Evolutionary conservation across 2,113 vertebrate genomes (phyloP).

Genomic region (Columbina picui): DNA sequence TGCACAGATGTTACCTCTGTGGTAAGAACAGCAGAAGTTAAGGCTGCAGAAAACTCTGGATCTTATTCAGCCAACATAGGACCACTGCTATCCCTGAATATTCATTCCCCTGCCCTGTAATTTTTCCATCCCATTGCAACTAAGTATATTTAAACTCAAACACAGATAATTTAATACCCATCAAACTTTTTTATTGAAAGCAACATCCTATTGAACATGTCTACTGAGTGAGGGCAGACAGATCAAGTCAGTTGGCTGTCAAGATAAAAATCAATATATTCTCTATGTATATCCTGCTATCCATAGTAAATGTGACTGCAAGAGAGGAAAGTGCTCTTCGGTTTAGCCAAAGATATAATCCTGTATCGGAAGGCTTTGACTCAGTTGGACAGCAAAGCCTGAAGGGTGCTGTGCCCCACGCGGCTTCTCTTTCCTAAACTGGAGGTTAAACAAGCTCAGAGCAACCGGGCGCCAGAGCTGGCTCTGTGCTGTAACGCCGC

Average conservation of each 20-base stretch:
- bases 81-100: not conserved
- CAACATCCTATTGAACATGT: not conserved
- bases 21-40: not conserved
- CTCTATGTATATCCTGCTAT: not conserved
- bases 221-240: not conserved
- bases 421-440: not conserved
- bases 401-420: not conserved
- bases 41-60: not conserved
- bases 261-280: not conserved
- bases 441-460: not conserved
- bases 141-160: not conserved
- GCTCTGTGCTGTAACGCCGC: fast-evolving
- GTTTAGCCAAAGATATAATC: not conserved
- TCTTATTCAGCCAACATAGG: not conserved
- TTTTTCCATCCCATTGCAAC: not conserved
- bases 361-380: not conserved
- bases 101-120: not conserved
- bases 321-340: not conserved
- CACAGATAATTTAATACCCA: not conserved
- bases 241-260: not conserved
- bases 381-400: not conserved
- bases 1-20: constrained; percentile 1
- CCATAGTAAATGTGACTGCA: not conserved
- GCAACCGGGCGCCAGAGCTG: not conserved
- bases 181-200: not conserved